Conservation (phyloP, 2,113 vertebrate species). For the Callaeas wilsoni region DNA sequence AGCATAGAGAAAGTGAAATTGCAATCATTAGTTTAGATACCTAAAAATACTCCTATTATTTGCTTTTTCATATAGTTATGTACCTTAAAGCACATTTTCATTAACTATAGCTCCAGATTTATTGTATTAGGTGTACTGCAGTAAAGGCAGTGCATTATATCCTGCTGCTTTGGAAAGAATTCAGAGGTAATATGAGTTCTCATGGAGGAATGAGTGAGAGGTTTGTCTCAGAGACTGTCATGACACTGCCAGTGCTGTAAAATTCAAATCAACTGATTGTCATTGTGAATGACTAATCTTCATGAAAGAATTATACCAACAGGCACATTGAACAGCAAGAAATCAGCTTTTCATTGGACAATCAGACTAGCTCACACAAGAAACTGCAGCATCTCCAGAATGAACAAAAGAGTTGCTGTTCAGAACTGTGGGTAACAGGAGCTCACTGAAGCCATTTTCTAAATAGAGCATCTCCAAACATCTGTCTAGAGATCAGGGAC, state of each 20-base stretch:
- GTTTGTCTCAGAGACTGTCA: neutral
- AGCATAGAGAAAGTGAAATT: constrained; percentile 37
- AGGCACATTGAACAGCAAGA: neutral
- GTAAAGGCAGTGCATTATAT: neutral
- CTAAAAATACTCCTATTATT: constrained; percentile 24
- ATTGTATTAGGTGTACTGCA: neutral
- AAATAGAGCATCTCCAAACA: neutral
- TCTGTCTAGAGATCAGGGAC: neutral
- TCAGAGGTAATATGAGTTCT: neutral
- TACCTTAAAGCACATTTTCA: constrained; percentile 25
- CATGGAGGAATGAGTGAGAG: neutral
- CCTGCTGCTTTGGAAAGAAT: neutral
- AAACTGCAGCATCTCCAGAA: neutral
- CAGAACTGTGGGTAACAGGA: neutral
- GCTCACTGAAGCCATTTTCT: neutral
- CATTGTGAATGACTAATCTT: neutral
- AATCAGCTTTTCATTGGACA: constrained; percentile 12
- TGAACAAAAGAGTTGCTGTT: neutral
- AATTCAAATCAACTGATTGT: neutral
- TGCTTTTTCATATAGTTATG: neutral
- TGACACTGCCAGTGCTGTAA: neutral
- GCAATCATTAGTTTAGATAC: constrained; percentile 64
- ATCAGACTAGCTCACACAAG: neutral
- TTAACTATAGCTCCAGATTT: constrained; percentile 20
- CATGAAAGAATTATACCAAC: neutral